These are phyloP conservation scores for Disparrhopalites patrizii DNA, from an alignment of 2,888 invertebrate genomes.

Conservation along the genomic window DNA sequence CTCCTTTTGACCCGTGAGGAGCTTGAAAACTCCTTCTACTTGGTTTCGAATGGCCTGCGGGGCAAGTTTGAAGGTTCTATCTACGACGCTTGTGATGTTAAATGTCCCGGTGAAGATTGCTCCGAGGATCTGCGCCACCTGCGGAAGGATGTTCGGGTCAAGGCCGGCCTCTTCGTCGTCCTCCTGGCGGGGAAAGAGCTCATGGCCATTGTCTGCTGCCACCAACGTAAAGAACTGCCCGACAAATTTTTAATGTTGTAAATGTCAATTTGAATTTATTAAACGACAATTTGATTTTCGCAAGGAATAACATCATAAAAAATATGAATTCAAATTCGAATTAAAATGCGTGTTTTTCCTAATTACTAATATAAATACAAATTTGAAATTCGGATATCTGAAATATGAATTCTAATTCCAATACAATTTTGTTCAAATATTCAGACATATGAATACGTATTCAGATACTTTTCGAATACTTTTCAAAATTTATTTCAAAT, in stretches of 20 bases:
- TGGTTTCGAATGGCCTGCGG: conserved; percentile 43
- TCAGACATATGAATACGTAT: too few relatives aligned
- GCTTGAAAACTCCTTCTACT: conserved; percentile 42
- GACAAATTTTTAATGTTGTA: too few relatives aligned
- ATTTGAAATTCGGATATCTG: not conserved
- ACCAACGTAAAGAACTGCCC: conserved; percentile 44
- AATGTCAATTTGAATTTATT: too few relatives aligned
- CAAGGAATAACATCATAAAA: not conserved
- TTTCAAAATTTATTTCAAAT: too few relatives aligned
- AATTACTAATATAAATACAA: too few relatives aligned
- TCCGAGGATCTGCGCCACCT: conserved; percentile 47
- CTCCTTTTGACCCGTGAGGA: conserved; percentile 37
- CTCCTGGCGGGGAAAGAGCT: conserved; percentile 12
- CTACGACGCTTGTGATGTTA: conserved; percentile 44
- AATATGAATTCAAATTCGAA: not conserved
- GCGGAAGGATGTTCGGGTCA: conserved; percentile 46
- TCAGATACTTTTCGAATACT: too few relatives aligned
- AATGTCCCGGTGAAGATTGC: conserved; percentile 47
- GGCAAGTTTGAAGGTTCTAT: conserved; percentile 41
- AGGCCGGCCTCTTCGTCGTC: conserved; percentile 30
- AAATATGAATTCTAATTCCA: not conserved
- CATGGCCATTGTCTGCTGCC: conserved; percentile 23
- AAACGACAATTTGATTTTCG: not conserved
- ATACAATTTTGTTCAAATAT: too few relatives aligned
- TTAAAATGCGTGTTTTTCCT: too few relatives aligned